Evolutionary conservation across 2,888 invertebrate genomes (phyloP), one percentile per base, ranked within the genome.

Genomic region (Habroteleia sp.): DNA sequence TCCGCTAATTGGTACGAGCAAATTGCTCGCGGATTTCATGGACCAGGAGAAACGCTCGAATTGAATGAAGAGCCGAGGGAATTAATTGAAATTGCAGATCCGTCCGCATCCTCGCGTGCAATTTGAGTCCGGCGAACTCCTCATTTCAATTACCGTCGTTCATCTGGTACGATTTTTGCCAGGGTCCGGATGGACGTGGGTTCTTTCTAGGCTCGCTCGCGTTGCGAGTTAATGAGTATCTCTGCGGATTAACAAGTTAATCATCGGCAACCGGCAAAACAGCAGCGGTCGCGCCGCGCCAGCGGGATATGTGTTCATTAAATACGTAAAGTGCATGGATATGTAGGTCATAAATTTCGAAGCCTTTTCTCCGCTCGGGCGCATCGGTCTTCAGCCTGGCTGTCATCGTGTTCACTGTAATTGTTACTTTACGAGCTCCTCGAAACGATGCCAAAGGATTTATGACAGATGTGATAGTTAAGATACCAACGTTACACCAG

Each of bases 291-390:
- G 13, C 4, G 41, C 8, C 20, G 35, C 29, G 17, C 27, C 58
- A 50, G 63, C 72, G 48, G 48, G 63, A 62, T 58, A 58, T 41
- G 60, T 31, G 56, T 44, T 39, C 56, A 56, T 72, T 41, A 72
- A 41, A 56, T 48, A 37, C 46, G 33, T 31, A 48, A 48, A 41
- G 56, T 41, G 35, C 41, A 54, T 25, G 63, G 41, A 54, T 63
- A 56, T 72, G 52, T 63, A 62, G 62, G 71, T 63, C 56, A 63
- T 72, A 72, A 72, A 72, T 72, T 56, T 39, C 42, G 63, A 31
- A 23, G 25, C 35, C 17, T 31, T 39, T 54, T 37, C 31, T 20
- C 23, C 29, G 14, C 35, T 10, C 29, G 39, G 33, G 33, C 41
- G 39, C 37, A 35, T 11, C 35, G 31, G 31, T 33, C 41, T 23